Evolutionary conservation across 2,797 vertebrate genomes (phyloP).

Genomic region (Channallabes apus): DNA sequence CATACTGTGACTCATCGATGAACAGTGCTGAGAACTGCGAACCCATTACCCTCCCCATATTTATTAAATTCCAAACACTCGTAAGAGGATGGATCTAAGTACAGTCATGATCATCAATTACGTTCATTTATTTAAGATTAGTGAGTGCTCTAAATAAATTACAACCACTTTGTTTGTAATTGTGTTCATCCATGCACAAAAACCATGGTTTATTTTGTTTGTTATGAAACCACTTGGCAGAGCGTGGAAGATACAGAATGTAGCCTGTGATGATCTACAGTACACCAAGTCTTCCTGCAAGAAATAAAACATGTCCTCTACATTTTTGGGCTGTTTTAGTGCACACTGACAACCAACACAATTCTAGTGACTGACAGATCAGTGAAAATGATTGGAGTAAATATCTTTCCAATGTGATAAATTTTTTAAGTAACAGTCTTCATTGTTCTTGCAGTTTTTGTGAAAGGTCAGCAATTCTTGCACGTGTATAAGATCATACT

Average conservation of each 20-base stretch:
- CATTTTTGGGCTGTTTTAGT: constrained; percentile 14
- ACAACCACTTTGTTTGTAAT: constrained; percentile 8
- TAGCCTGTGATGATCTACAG: constrained; percentile 20
- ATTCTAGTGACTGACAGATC: not conserved
- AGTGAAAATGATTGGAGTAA: not conserved
- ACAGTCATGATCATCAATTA: constrained; percentile 37
- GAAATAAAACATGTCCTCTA: not conserved
- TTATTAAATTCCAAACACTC: constrained; percentile 34
- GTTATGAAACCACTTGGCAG: constrained; percentile 20
- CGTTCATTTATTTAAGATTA: constrained; percentile 50
- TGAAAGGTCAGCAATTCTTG: constrained; percentile 48
- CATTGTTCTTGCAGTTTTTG: constrained; percentile 10
- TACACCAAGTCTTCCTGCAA: constrained; percentile 4
- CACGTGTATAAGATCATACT: not conserved
- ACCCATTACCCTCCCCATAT: not conserved
- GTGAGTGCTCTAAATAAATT: constrained; percentile 32
- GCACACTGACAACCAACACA: not conserved
- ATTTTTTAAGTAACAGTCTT: not conserved
- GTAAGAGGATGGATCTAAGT: constrained; percentile 39
- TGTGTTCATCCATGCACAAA: constrained; percentile 35
- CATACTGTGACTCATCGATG: constrained; percentile 34
- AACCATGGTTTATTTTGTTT: constrained; percentile 39
- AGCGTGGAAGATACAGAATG: not conserved
- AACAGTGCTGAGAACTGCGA: constrained; percentile 16
- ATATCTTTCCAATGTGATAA: not conserved